A percentile compares a stretch with the other conserved stretches of the same genome.
Evolutionary conservation across 2,113 vertebrate genomes (phyloP).

Genomic region (Microtus oregoni): DNA sequence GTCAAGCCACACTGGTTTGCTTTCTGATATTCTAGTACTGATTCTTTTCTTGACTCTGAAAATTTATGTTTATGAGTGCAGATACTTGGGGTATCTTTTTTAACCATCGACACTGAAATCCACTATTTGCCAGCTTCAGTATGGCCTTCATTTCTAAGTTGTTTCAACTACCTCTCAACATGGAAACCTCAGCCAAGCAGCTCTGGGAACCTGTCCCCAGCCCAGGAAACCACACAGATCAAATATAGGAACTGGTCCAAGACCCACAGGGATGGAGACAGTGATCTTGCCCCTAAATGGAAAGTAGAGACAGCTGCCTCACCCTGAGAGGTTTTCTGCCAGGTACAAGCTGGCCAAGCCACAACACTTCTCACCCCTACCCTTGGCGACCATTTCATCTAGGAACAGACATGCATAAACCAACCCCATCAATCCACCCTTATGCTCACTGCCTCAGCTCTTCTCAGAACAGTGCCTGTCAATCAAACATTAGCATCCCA

Average conservation of each 20-base stretch:
- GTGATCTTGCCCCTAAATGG: not conserved
- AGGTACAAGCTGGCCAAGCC: not conserved
- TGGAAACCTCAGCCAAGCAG: not conserved
- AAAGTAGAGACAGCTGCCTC: not conserved
- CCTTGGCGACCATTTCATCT: not conserved
- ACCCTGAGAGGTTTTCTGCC: too few relatives aligned
- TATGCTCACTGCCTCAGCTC: fast-evolving
- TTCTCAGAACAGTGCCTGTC: not conserved
- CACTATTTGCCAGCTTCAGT: not conserved
- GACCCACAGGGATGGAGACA: not conserved
- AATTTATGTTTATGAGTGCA: conserved; percentile 17
- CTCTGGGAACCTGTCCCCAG: not conserved
- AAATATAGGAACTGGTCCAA: not conserved
- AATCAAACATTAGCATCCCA: not conserved
- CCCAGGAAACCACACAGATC: not conserved
- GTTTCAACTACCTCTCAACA: not conserved
- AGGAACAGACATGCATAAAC: not conserved
- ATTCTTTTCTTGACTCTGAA: not conserved
- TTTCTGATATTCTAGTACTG: not conserved
- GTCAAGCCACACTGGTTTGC: not conserved
- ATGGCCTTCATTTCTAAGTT: not conserved
- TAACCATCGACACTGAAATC: conserved; percentile 4
- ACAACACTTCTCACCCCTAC: not conserved
- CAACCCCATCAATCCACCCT: not conserved
- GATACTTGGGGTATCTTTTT: not conserved